phyloP scores from a whole-genome alignment of 35 echinoderm and acorn worm genomes.

The Nesometra sesokonis region DNA sequence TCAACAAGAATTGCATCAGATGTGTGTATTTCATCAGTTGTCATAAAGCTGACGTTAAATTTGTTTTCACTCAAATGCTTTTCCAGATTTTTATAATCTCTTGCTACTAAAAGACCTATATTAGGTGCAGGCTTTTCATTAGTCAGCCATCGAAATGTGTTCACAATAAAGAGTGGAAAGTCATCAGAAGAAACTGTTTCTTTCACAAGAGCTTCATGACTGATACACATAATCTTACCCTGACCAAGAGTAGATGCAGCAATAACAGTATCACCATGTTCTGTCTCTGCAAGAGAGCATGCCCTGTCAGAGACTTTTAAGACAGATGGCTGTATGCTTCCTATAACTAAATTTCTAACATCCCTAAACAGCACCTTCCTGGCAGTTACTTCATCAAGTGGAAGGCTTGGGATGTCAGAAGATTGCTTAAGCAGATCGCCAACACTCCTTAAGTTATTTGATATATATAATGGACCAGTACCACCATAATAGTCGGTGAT shows the following conservation, averaged over 20 bases:
- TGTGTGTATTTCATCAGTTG: background rate
- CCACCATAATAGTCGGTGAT: background rate
- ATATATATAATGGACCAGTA: background rate
- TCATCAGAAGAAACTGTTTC: background rate
- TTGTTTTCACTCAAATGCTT: background rate
- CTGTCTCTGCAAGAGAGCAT: background rate
- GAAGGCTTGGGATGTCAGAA: background rate
- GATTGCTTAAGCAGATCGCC: background rate
- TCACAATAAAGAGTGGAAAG: background rate
- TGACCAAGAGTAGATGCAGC: background rate
- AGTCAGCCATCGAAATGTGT: background rate
- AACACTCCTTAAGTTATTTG: background rate
- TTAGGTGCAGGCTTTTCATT: background rate
- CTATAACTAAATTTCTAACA: background rate
- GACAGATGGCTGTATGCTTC: background rate
- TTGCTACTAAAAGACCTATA: background rate
- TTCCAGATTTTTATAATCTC: background rate
- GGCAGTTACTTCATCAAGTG: background rate
- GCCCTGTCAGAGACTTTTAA: background rate
- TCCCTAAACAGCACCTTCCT: background rate
- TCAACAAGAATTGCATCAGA: background rate
- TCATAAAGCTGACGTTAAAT: background rate
- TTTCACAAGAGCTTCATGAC: background rate
- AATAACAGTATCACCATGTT: background rate
- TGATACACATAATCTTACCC: background rate